Evolutionary conservation across 2,113 vertebrate genomes (phyloP).

Genomic region (Morone chrysops): DNA sequence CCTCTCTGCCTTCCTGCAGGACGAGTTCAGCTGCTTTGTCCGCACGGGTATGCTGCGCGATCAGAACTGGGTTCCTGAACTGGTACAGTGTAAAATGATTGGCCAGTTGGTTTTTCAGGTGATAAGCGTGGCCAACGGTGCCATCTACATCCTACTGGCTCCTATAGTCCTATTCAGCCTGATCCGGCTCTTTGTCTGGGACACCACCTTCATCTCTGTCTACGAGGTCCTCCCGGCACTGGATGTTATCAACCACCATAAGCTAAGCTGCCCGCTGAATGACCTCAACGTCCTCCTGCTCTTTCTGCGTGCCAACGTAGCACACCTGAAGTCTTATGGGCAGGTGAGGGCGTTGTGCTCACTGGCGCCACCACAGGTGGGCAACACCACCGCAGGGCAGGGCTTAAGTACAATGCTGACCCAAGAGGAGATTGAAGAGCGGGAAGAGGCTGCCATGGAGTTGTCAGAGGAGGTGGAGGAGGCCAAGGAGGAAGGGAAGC

Average conservation of each 20-base stretch:
- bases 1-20: constrained; percentile 90
- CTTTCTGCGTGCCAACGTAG: constrained; percentile 92
- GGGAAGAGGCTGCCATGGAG: constrained; percentile 80
- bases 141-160: constrained; percentile 88
- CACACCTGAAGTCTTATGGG: constrained; percentile 90
- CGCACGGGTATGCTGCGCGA: constrained; percentile 87
- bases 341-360: constrained; percentile 90
- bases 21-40: constrained; percentile 95
- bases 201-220: constrained; percentile 91
- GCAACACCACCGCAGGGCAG: constrained; percentile 64
- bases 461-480: constrained; percentile 81
- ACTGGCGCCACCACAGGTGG: constrained; percentile 87
- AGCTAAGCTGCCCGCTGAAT: constrained; percentile 93
- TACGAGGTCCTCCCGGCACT: constrained; percentile 96
- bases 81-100: constrained; percentile 93
- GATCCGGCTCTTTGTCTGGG: constrained; percentile 93
- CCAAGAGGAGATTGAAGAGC: constrained; percentile 82
- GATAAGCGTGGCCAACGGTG: constrained; percentile 88
- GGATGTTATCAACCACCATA: constrained; percentile 89
- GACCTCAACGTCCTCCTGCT: constrained; percentile 95
- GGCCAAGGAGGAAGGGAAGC: constrained; percentile 83
- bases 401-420: constrained; percentile 72
- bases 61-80: constrained; percentile 83
- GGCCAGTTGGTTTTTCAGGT: constrained; percentile 92
- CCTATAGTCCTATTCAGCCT: constrained; percentile 91